Conservation (phyloP, 2,888 invertebrate genomes). For the Polymixis lichenea region DNA sequence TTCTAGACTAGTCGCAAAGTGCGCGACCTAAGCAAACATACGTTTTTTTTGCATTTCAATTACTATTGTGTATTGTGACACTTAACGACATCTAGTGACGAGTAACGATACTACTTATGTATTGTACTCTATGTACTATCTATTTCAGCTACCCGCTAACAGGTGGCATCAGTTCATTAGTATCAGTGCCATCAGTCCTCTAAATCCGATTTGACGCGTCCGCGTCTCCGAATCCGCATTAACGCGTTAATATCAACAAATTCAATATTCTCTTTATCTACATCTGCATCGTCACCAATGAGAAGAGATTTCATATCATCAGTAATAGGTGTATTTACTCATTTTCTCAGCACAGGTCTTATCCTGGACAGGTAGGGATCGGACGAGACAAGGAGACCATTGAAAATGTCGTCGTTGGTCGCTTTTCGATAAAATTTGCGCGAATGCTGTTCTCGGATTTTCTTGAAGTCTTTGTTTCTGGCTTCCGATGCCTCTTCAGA, state of each 20-base stretch:
- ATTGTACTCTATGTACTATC: too few species aligned
- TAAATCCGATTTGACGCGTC: too few species aligned
- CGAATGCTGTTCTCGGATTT: conserved; percentile 2
- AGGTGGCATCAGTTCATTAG: too few species aligned
- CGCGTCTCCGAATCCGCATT: too few species aligned
- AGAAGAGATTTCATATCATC: not conserved
- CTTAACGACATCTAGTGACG: too few species aligned
- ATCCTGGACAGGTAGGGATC: not conserved
- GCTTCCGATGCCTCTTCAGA: conserved; percentile 1
- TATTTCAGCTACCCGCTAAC: too few species aligned
- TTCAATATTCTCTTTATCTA: conserved; percentile 1
- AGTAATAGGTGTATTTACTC: not conserved
- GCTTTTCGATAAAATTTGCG: not conserved
- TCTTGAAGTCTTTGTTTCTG: conserved; percentile 6
- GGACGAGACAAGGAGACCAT: not conserved
- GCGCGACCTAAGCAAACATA: too few species aligned
- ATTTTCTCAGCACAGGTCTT: not conserved
- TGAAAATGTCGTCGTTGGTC: conserved; percentile 2
- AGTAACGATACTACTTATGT: too few species aligned
- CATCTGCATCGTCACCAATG: not conserved
- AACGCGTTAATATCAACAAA: not conserved
- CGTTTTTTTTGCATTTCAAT: too few species aligned
- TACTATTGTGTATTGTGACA: too few species aligned
- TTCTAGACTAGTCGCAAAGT: too few species aligned
- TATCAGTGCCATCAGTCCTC: too few species aligned